These are phyloP conservation scores for Dorcus hopei DNA, from an alignment of 2,888 invertebrate genomes.

Conservation along the genomic window DNA sequence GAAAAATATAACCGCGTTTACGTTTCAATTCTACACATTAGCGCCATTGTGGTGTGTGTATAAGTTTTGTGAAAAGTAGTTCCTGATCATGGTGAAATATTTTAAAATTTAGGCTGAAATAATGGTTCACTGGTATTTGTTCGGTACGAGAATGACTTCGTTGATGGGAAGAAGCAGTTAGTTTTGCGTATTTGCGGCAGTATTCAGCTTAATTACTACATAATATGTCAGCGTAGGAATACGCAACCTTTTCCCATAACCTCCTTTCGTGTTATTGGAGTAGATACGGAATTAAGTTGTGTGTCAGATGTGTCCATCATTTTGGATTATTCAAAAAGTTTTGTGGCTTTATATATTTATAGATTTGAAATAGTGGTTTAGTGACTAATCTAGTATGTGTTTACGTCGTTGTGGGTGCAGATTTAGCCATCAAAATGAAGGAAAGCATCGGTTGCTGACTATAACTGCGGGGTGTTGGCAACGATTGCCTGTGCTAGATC, in stretches of 20 bases:
- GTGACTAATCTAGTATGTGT: conserved; percentile 51
- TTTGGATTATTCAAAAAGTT: conserved; percentile 49
- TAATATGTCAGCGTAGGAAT: conserved; percentile 59
- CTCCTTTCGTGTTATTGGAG: conserved; percentile 74
- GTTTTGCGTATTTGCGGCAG: not conserved
- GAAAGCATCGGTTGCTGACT: conserved; percentile 48
- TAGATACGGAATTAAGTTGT: conserved; percentile 73
- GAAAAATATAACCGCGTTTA: conserved; percentile 45
- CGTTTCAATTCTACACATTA: conserved; percentile 37
- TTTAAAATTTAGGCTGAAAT: conserved; percentile 13
- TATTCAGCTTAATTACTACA: conserved; percentile 28
- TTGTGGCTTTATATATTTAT: conserved; percentile 47
- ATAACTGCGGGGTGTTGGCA: conserved; percentile 61
- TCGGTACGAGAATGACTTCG: not conserved
- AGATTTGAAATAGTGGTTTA: conserved; percentile 42
- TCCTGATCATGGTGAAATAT: conserved; percentile 23
- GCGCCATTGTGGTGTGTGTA: conserved; percentile 43
- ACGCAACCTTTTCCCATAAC: conserved; percentile 72
- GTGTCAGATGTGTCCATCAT: conserved; percentile 64
- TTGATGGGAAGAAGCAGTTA: conserved; percentile 1
- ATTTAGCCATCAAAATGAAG: conserved; percentile 47
- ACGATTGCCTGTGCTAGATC: conserved; percentile 52
- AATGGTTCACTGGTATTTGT: conserved; percentile 3
- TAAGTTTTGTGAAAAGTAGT: conserved; percentile 46
- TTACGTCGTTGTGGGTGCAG: conserved; percentile 48